Evolutionary conservation across 1,140 invertebrate species (phyloP).

Genomic region (Phenacoccus solenopsis): DNA sequence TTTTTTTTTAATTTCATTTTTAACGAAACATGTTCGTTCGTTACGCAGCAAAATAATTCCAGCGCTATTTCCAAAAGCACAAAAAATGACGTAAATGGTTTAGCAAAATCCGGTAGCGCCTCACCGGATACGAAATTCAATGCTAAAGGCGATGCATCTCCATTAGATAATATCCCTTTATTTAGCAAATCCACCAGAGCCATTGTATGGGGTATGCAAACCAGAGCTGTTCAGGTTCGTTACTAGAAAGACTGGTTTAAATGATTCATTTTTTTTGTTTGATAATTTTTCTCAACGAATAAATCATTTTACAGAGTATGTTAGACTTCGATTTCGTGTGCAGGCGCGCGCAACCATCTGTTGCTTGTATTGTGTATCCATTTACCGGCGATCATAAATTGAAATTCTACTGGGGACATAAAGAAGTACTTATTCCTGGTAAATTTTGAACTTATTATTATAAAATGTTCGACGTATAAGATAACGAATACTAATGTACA

Average conservation of each 20-base stretch:
- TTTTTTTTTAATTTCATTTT: no score
- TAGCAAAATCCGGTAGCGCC: not conserved
- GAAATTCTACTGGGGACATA: slow-evolving; percentile 99
- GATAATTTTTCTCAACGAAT: slow-evolving; percentile 1
- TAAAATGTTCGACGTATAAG: not conserved
- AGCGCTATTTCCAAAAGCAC: not conserved
- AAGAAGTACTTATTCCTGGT: slow-evolving; percentile 83
- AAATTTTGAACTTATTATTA: not conserved
- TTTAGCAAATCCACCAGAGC: slow-evolving; percentile 80
- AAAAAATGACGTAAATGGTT: not conserved
- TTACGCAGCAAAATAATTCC: no score
- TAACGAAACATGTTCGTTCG: no score
- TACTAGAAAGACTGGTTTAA: not conserved
- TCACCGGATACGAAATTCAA: slow-evolving; percentile 20
- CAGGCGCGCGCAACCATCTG: slow-evolving; percentile 68
- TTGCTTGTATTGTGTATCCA: slow-evolving; percentile 95
- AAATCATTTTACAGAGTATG: slow-evolving; percentile 49
- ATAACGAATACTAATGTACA: no score
- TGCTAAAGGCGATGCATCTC: not conserved
- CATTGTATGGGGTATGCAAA: slow-evolving; percentile 99
- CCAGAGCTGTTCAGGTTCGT: slow-evolving; percentile 74
- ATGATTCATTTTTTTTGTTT: not conserved
- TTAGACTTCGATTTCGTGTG: slow-evolving; percentile 99
- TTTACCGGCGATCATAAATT: slow-evolving; percentile 98
- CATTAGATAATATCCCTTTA: slow-evolving; percentile 35